Percentiles rank a stretch among this genome's conserved stretches.
These are phyloP conservation scores for Molothrus ater DNA, from an alignment of 2,797 vertebrate genomes.

Conservation along the genomic window DNA sequence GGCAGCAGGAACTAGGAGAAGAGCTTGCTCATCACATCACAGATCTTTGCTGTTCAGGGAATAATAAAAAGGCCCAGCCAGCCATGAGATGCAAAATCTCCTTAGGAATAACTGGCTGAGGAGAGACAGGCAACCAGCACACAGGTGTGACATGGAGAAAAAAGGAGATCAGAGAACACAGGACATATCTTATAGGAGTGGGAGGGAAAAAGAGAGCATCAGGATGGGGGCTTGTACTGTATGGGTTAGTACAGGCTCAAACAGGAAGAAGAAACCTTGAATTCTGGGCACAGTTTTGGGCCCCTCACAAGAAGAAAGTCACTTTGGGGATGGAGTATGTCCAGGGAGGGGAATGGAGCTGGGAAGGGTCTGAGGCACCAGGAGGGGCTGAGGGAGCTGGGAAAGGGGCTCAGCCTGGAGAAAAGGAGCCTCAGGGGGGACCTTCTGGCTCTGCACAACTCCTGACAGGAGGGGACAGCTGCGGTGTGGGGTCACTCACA, in stretches of 20 bases:
- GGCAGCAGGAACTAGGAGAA: not conserved
- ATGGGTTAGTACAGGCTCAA: not conserved
- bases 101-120: not conserved
- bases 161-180: not conserved
- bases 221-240: not conserved
- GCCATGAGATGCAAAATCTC: not conserved
- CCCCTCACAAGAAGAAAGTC: not conserved
- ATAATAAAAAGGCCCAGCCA: not conserved
- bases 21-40: not conserved
- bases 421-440: not conserved
- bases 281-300: not conserved
- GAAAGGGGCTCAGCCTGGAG: not conserved
- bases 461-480: not conserved
- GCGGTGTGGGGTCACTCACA: not conserved
- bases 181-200: not conserved
- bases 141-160: not conserved
- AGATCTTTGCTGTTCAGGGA: not conserved
- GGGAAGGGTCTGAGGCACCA: not conserved
- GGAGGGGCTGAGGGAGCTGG: not conserved
- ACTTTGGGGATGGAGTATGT: fast-evolving
- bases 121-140: not conserved
- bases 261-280: not conserved
- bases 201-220: not conserved
- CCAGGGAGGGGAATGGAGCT: not conserved
- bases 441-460: fast-evolving